A percentile compares a stretch with the other conserved stretches of the same genome.
phyloP scores from a whole-genome alignment of 2,113 vertebrate species.

The Anoplopoma fimbria region DNA sequence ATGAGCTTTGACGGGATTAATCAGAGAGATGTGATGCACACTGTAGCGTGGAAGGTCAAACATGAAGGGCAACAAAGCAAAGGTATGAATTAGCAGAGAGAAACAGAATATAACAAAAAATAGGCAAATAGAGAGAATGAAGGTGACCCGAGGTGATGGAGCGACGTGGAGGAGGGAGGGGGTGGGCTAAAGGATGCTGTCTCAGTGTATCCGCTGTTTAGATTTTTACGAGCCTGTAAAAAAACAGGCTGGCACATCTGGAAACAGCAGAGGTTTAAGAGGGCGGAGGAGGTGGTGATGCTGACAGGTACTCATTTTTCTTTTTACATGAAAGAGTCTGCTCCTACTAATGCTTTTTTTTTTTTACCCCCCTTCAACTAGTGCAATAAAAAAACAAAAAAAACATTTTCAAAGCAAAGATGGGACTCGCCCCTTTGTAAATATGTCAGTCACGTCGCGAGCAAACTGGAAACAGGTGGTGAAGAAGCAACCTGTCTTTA shows the following conservation, averaged over 20 bases:
- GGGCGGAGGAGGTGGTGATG: conserved; percentile 66
- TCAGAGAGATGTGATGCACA: conserved; percentile 24
- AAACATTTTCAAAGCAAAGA: conserved; percentile 21
- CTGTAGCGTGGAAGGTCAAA: neutral
- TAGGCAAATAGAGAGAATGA: conserved; percentile 19
- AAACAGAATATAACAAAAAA: conserved; percentile 13
- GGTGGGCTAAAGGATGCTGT: conserved; percentile 56
- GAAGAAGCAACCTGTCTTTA: conserved; percentile 6
- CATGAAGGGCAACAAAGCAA: neutral
- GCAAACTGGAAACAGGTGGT: conserved; percentile 63
- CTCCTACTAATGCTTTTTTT: neutral
- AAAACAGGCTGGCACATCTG: conserved; percentile 77
- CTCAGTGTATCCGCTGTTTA: conserved; percentile 67
- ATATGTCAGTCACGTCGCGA: conserved; percentile 19
- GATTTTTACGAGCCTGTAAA: conserved; percentile 65
- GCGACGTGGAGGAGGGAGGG: neutral
- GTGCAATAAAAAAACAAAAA: neutral
- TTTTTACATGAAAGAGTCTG: conserved; percentile 64
- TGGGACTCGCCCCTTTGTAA: conserved; percentile 6
- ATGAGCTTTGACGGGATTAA: conserved; percentile 38
- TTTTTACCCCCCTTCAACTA: conserved; percentile 16
- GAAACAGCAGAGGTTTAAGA: conserved; percentile 65
- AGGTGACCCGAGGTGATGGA: conserved; percentile 55
- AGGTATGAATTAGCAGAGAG: conserved; percentile 24
- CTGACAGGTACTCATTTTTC: conserved; percentile 79